Evolutionary conservation across 2,797 vertebrate genomes (phyloP), one percentile per base, ranked within the genome.

Genomic region (Fringilla coelebs): DNA sequence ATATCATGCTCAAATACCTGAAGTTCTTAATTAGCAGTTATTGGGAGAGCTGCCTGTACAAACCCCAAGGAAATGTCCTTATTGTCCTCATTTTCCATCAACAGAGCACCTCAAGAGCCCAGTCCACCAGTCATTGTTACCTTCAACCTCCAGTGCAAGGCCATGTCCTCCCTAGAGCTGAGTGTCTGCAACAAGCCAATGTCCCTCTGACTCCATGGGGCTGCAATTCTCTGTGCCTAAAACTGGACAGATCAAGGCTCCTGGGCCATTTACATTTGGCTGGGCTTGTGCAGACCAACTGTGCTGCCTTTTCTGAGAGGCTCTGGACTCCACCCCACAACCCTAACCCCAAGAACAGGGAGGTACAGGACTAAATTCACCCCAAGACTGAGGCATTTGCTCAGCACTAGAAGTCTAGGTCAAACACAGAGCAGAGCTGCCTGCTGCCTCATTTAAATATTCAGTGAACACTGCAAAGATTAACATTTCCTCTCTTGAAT

Each of bases 401-500:
- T 81, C 83, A 32, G 67, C 43, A 4, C 36, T 68, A 9, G 2
- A 46, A 57, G 88, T 58, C n/a, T 77, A 89, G 96, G 96, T 95
- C 94, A 96, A 85, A 66, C 60, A 31, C 85, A 41, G 88, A 88
- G 92, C 78, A 73, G 81, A 93, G 36, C 71, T 43, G 91, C 78
- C 85, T 40, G 85, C 93, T 57, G 94, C 78, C 93, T 97, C 94
- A 96, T 97, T 96, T 97, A 77, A 96, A 97, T 97, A 97, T 92
- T 95, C 96, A 96, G 91, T 55, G 84, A 97, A 77, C 95, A 82
- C 92, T 82, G 93, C 95, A 95, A 90, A 97, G 96, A 99, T 99
- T 99, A 99, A 98, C 98, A 98, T 98, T 98, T 98, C 98, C 92
- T 97, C 94, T 87, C 90, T 63, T 96, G 97, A 96, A 97, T 96